phyloP scores from a whole-genome alignment of 2,113 vertebrate species.

The Condylura cristata region DNA sequence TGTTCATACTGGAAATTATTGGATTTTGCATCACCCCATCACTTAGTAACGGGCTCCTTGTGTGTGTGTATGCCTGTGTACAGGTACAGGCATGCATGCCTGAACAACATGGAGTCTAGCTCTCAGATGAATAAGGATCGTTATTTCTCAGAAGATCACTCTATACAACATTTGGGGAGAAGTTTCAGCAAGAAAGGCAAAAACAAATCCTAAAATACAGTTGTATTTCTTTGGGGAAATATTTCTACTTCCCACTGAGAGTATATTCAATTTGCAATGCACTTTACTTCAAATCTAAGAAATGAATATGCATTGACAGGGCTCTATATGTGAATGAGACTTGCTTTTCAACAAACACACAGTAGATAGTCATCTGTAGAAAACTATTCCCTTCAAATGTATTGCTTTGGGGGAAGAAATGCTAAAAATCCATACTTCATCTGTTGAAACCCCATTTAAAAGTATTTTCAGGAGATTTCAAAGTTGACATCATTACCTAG shows the following conservation, averaged over 20 bases:
- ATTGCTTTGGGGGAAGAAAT: background rate
- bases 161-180: background rate
- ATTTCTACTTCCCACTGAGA: background rate
- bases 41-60: background rate
- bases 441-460: background rate
- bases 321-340: background rate
- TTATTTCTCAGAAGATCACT: background rate
- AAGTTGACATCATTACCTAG: background rate
- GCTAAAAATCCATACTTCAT: background rate
- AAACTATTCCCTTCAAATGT: background rate
- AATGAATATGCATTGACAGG: background rate
- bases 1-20: background rate
- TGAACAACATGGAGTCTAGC: background rate
- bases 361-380: background rate
- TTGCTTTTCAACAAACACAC: background rate
- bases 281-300: background rate
- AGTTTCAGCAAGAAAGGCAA: background rate
- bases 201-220: background rate
- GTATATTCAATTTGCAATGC: background rate
- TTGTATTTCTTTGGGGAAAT: background rate
- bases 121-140: background rate
- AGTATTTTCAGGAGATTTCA: background rate
- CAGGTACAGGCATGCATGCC: accelerated
- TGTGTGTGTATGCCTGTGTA: background rate
- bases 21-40: background rate